Conservation (phyloP, 1,140 invertebrate genomes). For the Anoplophora glabripennis region DNA sequence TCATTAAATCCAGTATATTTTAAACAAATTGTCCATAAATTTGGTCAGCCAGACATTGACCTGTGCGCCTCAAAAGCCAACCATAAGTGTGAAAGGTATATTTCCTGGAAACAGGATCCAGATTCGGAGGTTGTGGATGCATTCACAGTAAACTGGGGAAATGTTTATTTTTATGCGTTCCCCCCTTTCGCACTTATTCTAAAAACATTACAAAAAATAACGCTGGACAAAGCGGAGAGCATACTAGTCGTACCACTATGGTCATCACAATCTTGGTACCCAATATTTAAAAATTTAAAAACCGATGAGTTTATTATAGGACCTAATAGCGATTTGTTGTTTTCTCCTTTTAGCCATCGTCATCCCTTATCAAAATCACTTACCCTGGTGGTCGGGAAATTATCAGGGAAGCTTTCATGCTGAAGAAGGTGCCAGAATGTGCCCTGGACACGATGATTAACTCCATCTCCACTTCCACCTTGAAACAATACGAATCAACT, state of each 20-base stretch:
- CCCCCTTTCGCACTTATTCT: constrained; percentile 1
- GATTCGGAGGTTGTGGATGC: not conserved
- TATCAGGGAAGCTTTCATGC: too few species aligned
- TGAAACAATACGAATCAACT: not conserved
- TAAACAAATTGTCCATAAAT: not conserved
- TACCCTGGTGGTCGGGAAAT: constrained; percentile 4
- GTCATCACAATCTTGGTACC: constrained; percentile 10
- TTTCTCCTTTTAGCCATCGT: not conserved
- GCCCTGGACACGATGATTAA: not conserved
- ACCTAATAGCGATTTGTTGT: not conserved
- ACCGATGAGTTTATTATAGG: not conserved
- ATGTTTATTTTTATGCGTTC: constrained; percentile 3
- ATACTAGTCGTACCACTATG: constrained; percentile 1
- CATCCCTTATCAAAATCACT: not conserved
- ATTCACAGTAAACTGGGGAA: not conserved
- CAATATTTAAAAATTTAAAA: constrained; percentile 6
- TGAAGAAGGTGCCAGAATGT: not conserved
- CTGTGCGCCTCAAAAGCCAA: not conserved
- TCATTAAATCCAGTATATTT: not conserved
- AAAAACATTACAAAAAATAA: not conserved
- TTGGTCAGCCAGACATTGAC: constrained; percentile 5
- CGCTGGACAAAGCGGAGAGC: too few species aligned
- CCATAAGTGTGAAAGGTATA: constrained; percentile 5
- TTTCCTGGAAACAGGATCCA: constrained; percentile 7
- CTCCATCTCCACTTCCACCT: not conserved